A percentile compares a stretch with the other conserved stretches of the same genome.
phyloP scores from a whole-genome alignment of 2,113 vertebrate genomes.

The Myrmecophaga tridactyla region DNA sequence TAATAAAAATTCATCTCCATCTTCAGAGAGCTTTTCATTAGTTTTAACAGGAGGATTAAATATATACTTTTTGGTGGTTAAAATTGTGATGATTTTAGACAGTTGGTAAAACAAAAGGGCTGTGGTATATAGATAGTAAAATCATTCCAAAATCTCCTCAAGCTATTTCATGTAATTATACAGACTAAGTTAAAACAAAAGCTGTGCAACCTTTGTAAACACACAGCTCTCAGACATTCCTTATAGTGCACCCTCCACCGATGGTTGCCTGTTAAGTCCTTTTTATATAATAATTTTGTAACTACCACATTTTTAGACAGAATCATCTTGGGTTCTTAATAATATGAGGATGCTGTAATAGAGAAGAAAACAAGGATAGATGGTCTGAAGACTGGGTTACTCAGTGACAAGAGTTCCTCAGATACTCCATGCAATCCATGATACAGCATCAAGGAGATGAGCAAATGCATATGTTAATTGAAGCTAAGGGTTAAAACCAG shows the following conservation, averaged over 20 bases:
- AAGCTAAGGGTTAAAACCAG: neutral
- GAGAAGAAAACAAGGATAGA: neutral
- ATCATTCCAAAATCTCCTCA: neutral
- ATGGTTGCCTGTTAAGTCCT: neutral
- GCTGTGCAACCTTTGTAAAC: neutral
- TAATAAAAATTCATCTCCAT: neutral
- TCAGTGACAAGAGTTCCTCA: neutral
- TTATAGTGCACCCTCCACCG: neutral
- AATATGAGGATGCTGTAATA: neutral
- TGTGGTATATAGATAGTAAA: neutral
- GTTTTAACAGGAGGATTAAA: neutral
- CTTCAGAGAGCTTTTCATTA: neutral
- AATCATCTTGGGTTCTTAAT: neutral
- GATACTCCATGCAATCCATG: neutral
- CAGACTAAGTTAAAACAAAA: neutral
- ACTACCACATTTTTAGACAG: neutral
- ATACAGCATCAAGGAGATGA: neutral
- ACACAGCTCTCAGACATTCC: neutral
- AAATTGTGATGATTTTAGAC: neutral
- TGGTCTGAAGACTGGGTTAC: neutral
- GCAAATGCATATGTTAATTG: neutral
- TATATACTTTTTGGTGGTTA: neutral
- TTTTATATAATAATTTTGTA: neutral
- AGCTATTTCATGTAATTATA: neutral
- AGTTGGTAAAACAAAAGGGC: neutral